Evolutionary conservation across 2,888 invertebrate species (phyloP), one percentile per base, ranked within the genome.

Genomic region (Hypercompe scribonia): DNA sequence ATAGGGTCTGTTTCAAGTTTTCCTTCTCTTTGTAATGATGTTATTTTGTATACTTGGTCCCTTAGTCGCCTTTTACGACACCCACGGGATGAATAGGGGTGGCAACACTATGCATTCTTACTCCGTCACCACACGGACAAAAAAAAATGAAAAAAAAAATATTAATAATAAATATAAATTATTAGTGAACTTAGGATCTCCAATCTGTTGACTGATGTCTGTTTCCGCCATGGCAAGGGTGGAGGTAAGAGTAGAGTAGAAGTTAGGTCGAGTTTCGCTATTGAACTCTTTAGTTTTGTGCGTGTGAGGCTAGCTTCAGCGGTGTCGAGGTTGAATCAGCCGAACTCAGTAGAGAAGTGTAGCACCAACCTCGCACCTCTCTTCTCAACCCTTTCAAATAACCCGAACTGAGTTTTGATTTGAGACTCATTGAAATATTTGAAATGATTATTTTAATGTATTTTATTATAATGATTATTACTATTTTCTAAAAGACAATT

Each of bases 361-460:
- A 8, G 36, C 31, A 42, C 7, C 39, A 18, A 33, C 31, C 63
- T 31, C 66, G 33, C 33, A 73, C 58, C 42, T 68, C 63, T 73
- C 63, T 67, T 24, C 28, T 66, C 50, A 24, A 28, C 63, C 36
- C 34, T 54, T 54, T 34, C 24, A 50, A 54, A 68, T n/a, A n/a
- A n/a, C n/a, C n/a, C 54, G 24, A 50, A 50, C 24, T 50, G 24
- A 50, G 24, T 24, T 50, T 4, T 50, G 24, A 50, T 8, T 24
- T 50, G 50, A 50, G 11, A 50, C 5, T 50, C 50, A 50, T 1
- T 50, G 24, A 50, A 46, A 46, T 5, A 18, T 46, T 11, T n/a
- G 42, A 18, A 46, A 18, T 46, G 46, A 50, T 24, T 50, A 24
- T 50, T 50, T 21, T 21, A 21, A 21, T 13, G 15, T 42, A n/a